Evolutionary conservation across 2,888 invertebrate genomes (phyloP).

Genomic region (Andrena dorsata): DNA sequence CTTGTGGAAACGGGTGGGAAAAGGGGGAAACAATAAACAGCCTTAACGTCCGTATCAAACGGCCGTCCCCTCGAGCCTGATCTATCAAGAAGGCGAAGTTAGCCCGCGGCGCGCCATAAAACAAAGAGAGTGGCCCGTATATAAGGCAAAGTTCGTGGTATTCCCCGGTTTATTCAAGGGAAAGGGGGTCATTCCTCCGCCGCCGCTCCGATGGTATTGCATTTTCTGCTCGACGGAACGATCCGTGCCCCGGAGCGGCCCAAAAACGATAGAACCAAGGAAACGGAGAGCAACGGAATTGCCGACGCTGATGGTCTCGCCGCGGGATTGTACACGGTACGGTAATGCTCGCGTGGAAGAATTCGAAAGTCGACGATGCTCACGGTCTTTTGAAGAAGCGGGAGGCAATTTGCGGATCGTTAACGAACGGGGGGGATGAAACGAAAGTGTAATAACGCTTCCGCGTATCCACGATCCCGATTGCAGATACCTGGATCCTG

Average conservation of each 20-base stretch:
- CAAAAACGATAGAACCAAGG: constrained; percentile 45
- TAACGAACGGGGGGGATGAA: constrained; percentile 6
- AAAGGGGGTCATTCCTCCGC: constrained; percentile 43
- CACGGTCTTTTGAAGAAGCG: constrained; percentile 2
- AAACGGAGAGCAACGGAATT: constrained; percentile 28
- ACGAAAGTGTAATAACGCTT: no score
- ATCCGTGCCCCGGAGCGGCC: constrained; percentile 41
- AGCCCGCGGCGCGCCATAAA: constrained; percentile 57
- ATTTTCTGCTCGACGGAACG: constrained; percentile 70
- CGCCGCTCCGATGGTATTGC: constrained; percentile 60
- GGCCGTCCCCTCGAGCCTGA: constrained; percentile 21
- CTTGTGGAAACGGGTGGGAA: not conserved
- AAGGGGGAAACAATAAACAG: constrained; percentile 16
- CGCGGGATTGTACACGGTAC: constrained; percentile 4
- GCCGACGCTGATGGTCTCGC: constrained; percentile 14
- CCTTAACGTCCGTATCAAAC: constrained; percentile 42
- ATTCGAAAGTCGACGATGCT: not conserved
- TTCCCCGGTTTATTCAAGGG: constrained; percentile 56
- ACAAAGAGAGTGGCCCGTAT: constrained; percentile 51
- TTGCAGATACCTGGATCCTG: no score
- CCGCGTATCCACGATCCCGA: no score
- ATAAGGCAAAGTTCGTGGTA: constrained; percentile 57
- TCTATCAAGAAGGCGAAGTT: constrained; percentile 27
- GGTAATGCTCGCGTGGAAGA: no score
- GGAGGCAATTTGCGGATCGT: constrained; percentile 14